Conservation (phyloP, 1,140 invertebrate genomes). For the Zophobas atratus region DNA sequence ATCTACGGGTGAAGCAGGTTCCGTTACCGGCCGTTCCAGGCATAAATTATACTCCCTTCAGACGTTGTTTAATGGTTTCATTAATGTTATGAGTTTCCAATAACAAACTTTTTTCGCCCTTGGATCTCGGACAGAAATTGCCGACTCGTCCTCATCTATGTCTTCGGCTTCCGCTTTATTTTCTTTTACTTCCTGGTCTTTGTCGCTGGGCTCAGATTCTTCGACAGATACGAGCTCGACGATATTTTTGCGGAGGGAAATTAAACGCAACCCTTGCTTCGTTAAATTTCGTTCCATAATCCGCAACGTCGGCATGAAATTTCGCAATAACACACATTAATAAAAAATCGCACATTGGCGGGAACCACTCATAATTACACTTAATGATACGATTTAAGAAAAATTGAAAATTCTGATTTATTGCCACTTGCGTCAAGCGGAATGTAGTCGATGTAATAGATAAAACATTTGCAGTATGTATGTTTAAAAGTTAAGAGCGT, state of each 20-base stretch:
- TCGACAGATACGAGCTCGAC: conserved; percentile 14
- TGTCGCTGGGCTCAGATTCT: conserved; percentile 13
- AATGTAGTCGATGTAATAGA: too few species aligned
- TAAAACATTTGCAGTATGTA: neutral
- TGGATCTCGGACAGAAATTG: conserved; percentile 8
- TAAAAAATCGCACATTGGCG: too few species aligned
- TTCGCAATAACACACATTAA: neutral
- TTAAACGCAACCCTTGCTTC: conserved; percentile 23
- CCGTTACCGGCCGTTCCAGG: conserved; percentile 35
- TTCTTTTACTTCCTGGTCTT: conserved; percentile 37
- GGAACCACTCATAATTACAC: too few species aligned
- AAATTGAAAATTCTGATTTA: neutral
- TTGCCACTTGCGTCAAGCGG: too few species aligned
- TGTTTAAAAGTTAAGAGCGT: neutral
- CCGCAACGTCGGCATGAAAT: neutral
- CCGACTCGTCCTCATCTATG: conserved; percentile 37
- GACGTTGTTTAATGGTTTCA: conserved; percentile 41
- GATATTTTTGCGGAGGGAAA: conserved; percentile 32
- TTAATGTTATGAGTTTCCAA: conserved; percentile 42
- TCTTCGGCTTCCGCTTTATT: conserved; percentile 31
- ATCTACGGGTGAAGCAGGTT: conserved; percentile 40
- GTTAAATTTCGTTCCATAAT: conserved; percentile 2
- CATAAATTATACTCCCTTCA: conserved; percentile 41
- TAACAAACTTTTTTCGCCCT: conserved; percentile 29
- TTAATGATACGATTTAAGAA: neutral